Conservation (phyloP, 2,113 vertebrate species). For the Mobula birostris region DNA sequence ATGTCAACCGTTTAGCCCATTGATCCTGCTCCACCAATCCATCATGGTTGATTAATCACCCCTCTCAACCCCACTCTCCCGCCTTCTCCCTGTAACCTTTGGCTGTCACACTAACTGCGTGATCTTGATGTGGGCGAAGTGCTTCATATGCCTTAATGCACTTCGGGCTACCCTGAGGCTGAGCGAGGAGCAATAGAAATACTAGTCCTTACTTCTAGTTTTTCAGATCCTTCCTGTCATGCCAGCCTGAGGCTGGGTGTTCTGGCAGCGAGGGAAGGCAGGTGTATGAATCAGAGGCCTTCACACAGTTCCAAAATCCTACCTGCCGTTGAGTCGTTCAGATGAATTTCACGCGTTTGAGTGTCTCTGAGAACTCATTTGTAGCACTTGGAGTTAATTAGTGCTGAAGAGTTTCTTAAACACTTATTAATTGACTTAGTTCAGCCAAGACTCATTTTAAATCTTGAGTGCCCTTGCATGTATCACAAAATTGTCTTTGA, state of each 20-base stretch:
- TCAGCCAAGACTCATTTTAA: conserved; percentile 20
- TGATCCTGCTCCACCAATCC: too few species aligned
- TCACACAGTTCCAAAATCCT: background rate
- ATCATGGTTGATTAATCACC: too few species aligned
- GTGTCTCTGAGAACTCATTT: background rate
- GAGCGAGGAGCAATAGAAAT: background rate
- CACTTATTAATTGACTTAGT: conserved; percentile 23
- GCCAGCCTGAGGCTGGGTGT: background rate
- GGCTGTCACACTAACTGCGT: background rate
- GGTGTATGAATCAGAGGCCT: background rate
- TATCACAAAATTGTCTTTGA: conserved; percentile 26
- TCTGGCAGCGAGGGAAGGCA: background rate
- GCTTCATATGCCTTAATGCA: background rate
- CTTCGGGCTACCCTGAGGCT: background rate
- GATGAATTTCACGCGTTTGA: background rate
- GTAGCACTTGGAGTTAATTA: conserved; percentile 1
- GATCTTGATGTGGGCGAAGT: too few species aligned
- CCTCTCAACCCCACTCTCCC: too few species aligned
- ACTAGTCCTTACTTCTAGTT: background rate
- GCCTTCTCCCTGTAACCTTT: too few species aligned
- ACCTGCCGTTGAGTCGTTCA: background rate
- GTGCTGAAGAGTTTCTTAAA: background rate
- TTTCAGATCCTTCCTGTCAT: background rate
- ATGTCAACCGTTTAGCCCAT: too few species aligned
- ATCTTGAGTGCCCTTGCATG: background rate